A percentile compares a stretch with the other conserved stretches of the same genome.
Conservation (phyloP, 2,797 vertebrate species). For the Pogonophryne albipinna region DNA sequence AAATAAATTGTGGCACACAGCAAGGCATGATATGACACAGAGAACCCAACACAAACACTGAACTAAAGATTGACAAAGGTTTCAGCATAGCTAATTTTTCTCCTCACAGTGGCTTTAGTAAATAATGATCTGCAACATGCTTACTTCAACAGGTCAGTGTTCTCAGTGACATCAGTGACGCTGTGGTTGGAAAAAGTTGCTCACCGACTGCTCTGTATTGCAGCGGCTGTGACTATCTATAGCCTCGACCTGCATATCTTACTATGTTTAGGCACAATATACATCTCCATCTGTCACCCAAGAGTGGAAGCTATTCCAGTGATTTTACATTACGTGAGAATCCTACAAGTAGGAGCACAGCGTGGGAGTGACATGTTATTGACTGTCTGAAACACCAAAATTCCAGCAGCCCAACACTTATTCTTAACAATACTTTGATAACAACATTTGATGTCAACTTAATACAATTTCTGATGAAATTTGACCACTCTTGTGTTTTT, state of each 20-base stretch:
- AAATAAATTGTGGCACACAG: neutral
- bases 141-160: conserved; percentile 1
- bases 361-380: conserved; percentile 22
- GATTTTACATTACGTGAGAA: conserved; percentile 65
- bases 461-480: neutral
- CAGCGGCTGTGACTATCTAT: conserved; percentile 70
- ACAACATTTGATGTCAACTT: neutral
- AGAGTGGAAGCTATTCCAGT: conserved; percentile 71
- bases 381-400: neutral
- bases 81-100: neutral
- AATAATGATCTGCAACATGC: neutral
- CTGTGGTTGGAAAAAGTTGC: conserved; percentile 69
- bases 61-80: neutral
- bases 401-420: neutral
- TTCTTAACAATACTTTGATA: neutral
- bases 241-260: conserved; percentile 74
- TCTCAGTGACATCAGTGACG: conserved; percentile 35
- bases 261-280: conserved; percentile 73
- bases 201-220: conserved; percentile 48
- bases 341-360: conserved; percentile 3
- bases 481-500: neutral
- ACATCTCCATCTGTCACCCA: conserved; percentile 74
- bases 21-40: neutral
- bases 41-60: neutral
- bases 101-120: neutral